Evolutionary conservation across 2,888 invertebrate genomes (phyloP).

Genomic region (Stenodema calcarata): DNA sequence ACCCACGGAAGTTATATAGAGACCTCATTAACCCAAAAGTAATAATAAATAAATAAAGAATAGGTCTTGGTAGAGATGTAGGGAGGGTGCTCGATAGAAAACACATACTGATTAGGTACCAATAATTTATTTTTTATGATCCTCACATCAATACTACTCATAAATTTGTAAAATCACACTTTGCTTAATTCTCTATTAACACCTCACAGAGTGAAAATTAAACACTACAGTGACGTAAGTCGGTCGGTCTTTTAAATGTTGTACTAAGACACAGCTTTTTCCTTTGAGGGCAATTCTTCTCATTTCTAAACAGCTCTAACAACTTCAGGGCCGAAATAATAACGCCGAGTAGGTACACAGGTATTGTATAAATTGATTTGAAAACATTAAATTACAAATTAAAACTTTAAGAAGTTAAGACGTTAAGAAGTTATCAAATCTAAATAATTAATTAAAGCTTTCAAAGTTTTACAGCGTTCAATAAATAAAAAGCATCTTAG

Average conservation of each 20-base stretch:
- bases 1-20: no score
- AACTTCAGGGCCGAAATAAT: no score
- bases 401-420: background rate
- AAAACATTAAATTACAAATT: background rate
- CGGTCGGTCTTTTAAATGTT: background rate
- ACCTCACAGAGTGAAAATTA: background rate
- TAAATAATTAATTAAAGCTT: slow-evolving; percentile 10
- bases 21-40: no score
- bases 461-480: slow-evolving; percentile 1
- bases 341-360: no score
- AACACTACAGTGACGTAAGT: background rate
- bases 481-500: slow-evolving; percentile 26
- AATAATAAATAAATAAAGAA: no score
- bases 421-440: background rate
- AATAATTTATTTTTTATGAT: background rate
- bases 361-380: no score
- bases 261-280: background rate
- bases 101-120: background rate
- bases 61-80: no score
- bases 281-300: no score
- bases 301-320: no score
- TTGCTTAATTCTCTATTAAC: background rate
- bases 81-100: no score
- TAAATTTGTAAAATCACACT: no score
- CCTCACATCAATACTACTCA: background rate